These are phyloP conservation scores for Cottus gobio DNA, from an alignment of 2,113 vertebrate genomes.

Conservation along the genomic window DNA sequence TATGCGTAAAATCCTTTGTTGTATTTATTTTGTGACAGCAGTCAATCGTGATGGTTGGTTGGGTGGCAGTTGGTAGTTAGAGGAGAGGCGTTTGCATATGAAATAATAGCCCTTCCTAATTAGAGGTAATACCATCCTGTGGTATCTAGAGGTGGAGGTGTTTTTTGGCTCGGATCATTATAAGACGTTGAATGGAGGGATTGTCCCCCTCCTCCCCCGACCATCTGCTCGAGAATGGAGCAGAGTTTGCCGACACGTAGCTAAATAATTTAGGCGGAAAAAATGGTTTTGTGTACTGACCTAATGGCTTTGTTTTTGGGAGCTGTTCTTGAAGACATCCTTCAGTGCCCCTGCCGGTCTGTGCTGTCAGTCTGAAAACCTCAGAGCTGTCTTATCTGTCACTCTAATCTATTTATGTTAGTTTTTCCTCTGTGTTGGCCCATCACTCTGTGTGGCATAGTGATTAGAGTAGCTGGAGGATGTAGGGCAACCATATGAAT, in stretches of 20 bases:
- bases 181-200: constrained; percentile 66
- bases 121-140: constrained; percentile 79
- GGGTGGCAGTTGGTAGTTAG: constrained; percentile 31
- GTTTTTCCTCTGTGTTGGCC: constrained; percentile 60
- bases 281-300: constrained; percentile 71
- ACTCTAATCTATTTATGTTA: constrained; percentile 72
- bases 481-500: constrained; percentile 75
- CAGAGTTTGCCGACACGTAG: constrained; percentile 53
- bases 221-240: constrained; percentile 64
- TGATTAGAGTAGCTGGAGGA: constrained; percentile 75
- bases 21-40: constrained; percentile 44
- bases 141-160: constrained; percentile 76
- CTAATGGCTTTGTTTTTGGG: constrained; percentile 70
- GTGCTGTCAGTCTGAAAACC: constrained; percentile 62
- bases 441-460: constrained; percentile 64
- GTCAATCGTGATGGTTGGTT: constrained; percentile 29
- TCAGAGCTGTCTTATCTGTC: constrained; percentile 71
- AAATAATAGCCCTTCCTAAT: constrained; percentile 80
- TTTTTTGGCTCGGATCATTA: constrained; percentile 67
- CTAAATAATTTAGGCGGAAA: constrained; percentile 73
- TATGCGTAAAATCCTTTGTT: constrained; percentile 30
- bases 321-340: constrained; percentile 55
- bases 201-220: constrained; percentile 50
- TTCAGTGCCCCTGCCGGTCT: constrained; percentile 44
- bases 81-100: constrained; percentile 60